phyloP scores from a whole-genome alignment of 1,140 invertebrate species.

The Ooceraea biroi region DNA sequence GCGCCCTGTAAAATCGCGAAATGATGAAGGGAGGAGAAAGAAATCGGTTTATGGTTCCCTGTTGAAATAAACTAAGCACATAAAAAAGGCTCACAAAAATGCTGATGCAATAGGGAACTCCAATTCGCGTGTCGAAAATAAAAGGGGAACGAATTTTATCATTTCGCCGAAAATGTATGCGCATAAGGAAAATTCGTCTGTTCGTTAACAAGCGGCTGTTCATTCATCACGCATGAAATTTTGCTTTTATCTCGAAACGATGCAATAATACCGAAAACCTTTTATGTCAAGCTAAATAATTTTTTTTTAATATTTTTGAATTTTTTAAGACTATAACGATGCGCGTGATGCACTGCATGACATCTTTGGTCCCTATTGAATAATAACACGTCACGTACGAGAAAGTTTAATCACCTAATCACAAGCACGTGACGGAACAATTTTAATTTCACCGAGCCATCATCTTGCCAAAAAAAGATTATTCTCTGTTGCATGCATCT shows the following conservation, averaged over 20 bases:
- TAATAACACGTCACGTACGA: background rate
- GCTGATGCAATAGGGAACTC: background rate
- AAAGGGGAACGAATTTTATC: background rate
- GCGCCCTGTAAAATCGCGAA: background rate
- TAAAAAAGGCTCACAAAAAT: background rate
- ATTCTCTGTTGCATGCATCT: background rate
- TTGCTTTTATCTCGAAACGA: too few relatives aligned
- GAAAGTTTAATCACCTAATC: too few relatives aligned
- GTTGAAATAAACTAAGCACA: conserved; percentile 2
- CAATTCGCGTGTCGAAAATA: background rate
- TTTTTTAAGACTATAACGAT: conserved; percentile 31
- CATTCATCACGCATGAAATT: background rate
- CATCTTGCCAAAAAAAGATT: background rate
- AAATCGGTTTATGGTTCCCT: conserved; percentile 15
- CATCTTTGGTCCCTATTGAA: background rate
- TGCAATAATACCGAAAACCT: too few relatives aligned
- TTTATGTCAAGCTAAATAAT: background rate
- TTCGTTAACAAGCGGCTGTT: conserved; percentile 30
- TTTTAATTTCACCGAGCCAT: too few relatives aligned
- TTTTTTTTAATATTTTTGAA: background rate
- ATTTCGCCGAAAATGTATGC: background rate
- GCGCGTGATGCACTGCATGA: background rate
- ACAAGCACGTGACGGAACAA: too few relatives aligned
- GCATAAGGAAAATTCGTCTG: background rate
- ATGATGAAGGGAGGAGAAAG: background rate